Percentiles rank a stretch among this genome's conserved stretches.
These are phyloP conservation scores for Lagria hirta DNA, from an alignment of 2,888 invertebrate genomes.

Conservation along the genomic window DNA sequence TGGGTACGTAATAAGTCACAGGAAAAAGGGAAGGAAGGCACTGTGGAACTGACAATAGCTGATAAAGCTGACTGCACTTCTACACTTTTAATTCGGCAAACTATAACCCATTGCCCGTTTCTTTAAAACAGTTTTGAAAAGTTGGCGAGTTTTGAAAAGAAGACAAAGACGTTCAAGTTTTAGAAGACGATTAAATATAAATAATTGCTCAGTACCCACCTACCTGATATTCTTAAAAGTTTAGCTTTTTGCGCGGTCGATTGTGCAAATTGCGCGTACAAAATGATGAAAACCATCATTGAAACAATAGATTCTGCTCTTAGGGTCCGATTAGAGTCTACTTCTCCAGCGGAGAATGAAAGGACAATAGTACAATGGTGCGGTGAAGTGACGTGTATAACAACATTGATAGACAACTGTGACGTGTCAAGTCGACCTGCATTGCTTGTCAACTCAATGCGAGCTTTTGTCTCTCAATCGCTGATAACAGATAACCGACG, in stretches of 20 bases:
- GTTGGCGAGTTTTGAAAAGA: conserved; percentile 8
- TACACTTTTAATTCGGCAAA: conserved; percentile 31
- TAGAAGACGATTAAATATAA: conserved; percentile 16
- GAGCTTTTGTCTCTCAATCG: conserved; percentile 40
- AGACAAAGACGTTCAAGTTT: conserved; percentile 13
- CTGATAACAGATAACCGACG: conserved; percentile 44
- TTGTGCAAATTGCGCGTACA: background rate
- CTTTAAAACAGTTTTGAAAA: conserved; percentile 19
- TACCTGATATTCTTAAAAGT: conserved; percentile 32
- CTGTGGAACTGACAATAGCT: conserved; percentile 16
- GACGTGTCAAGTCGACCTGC: conserved; percentile 47
- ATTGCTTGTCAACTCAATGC: conserved; percentile 45
- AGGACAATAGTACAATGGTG: conserved; percentile 45
- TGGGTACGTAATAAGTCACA: no score
- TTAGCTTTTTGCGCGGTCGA: conserved; percentile 11
- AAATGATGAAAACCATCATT: conserved; percentile 8
- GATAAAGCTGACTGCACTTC: conserved; percentile 30
- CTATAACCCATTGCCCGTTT: no score
- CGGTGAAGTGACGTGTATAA: conserved; percentile 48
- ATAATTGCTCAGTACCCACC: conserved; percentile 31
- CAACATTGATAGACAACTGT: conserved; percentile 46
- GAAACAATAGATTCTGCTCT: conserved; percentile 23
- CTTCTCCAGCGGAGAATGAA: conserved; percentile 33
- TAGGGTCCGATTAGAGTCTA: conserved; percentile 22
- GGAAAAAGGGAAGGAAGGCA: no score